Evolutionary conservation across 2,797 vertebrate species (phyloP), one percentile per base, ranked within the genome.

Genomic region (Nannoperca australis): DNA sequence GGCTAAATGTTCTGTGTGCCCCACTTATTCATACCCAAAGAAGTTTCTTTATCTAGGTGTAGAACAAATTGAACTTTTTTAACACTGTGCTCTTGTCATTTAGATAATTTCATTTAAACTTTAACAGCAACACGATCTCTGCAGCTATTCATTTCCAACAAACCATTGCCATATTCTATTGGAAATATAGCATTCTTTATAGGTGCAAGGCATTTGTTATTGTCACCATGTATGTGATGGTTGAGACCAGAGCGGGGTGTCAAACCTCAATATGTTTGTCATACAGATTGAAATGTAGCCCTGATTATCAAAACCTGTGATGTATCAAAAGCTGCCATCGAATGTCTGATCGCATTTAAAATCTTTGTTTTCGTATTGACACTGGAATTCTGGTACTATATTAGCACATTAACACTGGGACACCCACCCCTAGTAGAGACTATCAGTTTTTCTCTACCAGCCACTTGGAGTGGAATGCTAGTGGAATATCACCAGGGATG

Each of bases 71-170:
- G 14, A 63, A 2, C 50, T 54, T 30, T 30, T 49, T 63, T 20
- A 24, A 51, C 18, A 68, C 11, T 34, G 20, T 38, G 17, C 18
- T 42, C 14, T 32, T 34, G 20, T 36, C 47, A 27, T 56, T 27
- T 22, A 17, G 11, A 32, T 45, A 36, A 24, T 58, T 51, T 55
- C 1, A 55, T 24, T 54, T 36, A 10, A 30, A 58, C 51, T 22
- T 22, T 2, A 61, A 76, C 14, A 60, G 18, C 56, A 61, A 42
- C 44, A 73, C 36, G 38, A 47, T 50, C 20, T 45, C 27, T 64
- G 40, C 40, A 63, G 36, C 34, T 36, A 13, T 38, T 42, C 2
- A 15, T 0, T 53, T 27, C 30, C 7, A 50, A 47, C n/a, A 55
- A n/a, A 62, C 1, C 5, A 54, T 51, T 24, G 14, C 1, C 9